Evolutionary conservation across 2,113 vertebrate genomes (phyloP).

Genomic region (Elephas maximus): DNA sequence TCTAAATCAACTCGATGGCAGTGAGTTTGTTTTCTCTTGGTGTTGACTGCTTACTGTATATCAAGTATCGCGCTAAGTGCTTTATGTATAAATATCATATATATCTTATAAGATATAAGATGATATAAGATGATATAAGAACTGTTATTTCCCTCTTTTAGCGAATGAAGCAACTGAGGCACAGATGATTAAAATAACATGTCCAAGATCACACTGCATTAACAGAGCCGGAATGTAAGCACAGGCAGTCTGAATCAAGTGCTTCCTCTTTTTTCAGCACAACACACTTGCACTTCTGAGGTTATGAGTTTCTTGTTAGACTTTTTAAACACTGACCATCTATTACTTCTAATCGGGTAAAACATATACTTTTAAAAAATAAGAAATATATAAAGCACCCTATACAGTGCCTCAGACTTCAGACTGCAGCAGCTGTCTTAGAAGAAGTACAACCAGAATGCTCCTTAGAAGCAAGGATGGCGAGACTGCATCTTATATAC

Average conservation of each 20-base stretch:
- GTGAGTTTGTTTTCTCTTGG: too few species aligned
- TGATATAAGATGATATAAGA: background rate
- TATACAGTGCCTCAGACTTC: background rate
- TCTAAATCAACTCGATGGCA: too few species aligned
- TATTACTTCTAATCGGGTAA: conserved; percentile 31
- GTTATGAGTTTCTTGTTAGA: background rate
- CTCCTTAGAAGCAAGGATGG: too few species aligned
- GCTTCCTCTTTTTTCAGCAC: background rate
- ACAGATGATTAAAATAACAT: background rate
- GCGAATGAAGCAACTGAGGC: background rate
- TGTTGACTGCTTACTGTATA: background rate
- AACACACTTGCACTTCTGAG: background rate
- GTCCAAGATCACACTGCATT: background rate
- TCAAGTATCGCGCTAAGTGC: background rate
- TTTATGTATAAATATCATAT: background rate
- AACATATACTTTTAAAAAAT: background rate
- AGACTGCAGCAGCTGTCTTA: too few species aligned
- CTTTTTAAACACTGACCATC: background rate
- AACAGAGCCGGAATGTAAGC: background rate
- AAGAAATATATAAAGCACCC: background rate
- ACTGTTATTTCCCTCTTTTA: background rate
- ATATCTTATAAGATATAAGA: too few species aligned
- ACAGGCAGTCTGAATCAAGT: background rate
- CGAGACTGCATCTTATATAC: too few species aligned
- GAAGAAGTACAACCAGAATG: too few species aligned